phyloP scores from a whole-genome alignment of 2,797 vertebrate species.

The Hydrolagus colliei region DNA sequence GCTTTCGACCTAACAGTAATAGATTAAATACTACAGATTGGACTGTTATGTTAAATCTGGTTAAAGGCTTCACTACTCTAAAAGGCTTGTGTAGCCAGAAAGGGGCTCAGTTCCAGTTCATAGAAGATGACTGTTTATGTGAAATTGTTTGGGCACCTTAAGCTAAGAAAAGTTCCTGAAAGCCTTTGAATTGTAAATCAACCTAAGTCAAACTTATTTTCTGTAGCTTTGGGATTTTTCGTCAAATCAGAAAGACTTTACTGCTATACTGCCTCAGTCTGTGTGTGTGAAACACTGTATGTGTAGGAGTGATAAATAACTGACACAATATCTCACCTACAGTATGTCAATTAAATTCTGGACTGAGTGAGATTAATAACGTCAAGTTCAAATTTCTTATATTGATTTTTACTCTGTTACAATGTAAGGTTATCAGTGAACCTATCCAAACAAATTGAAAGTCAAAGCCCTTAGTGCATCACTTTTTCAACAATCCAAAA shows the following conservation, averaged over 20 bases:
- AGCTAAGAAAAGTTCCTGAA: too few relatives aligned
- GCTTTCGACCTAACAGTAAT: too few relatives aligned
- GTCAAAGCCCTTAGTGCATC: background rate
- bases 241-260: background rate
- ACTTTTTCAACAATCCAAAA: background rate
- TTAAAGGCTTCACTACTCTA: too few relatives aligned
- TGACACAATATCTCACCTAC: background rate
- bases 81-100: too few relatives aligned
- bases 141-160: too few relatives aligned
- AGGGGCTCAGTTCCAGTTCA: too few relatives aligned
- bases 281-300: background rate
- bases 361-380: background rate
- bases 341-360: background rate
- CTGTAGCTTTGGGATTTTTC: background rate
- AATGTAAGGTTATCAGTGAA: background rate
- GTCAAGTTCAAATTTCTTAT: background rate
- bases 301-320: background rate
- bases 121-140: too few relatives aligned
- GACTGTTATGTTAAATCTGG: too few relatives aligned
- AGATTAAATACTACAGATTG: too few relatives aligned
- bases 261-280: background rate
- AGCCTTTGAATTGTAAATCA: too few relatives aligned
- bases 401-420: background rate
- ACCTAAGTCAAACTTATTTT: background rate
- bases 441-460: background rate